These are phyloP conservation scores for Cydia amplana DNA, from an alignment of 1,140 invertebrate species.

Conservation along the genomic window DNA sequence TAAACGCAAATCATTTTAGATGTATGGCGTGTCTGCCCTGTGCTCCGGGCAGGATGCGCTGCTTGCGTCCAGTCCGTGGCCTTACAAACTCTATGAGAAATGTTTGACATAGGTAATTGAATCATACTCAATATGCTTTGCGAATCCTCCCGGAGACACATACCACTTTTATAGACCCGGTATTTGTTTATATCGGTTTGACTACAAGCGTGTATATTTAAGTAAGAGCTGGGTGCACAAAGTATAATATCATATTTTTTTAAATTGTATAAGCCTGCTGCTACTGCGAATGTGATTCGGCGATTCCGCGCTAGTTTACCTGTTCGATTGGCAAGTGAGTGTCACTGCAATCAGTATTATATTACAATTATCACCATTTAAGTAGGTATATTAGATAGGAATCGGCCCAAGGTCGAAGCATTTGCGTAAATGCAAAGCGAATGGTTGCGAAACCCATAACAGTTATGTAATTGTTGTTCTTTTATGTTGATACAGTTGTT, in stretches of 20 bases:
- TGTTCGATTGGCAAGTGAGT: slow-evolving; percentile 17
- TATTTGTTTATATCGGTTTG: too few relatives aligned
- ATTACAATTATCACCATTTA: neutral
- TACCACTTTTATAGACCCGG: too few relatives aligned
- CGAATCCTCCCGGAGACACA: neutral
- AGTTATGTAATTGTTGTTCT: slow-evolving; percentile 8
- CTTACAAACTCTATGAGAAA: neutral
- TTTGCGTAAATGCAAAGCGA: slow-evolving; percentile 17
- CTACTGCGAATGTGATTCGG: neutral
- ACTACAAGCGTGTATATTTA: too few relatives aligned
- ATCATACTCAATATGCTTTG: neutral
- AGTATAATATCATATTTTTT: neutral
- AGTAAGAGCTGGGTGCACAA: neutral
- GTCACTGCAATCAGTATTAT: neutral
- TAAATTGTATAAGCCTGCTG: neutral
- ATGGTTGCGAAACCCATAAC: slow-evolving; percentile 8
- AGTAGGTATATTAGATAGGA: neutral
- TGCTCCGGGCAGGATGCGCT: too few relatives aligned
- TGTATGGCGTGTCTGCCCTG: too few relatives aligned
- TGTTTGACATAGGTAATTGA: neutral
- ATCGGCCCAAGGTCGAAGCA: slow-evolving; percentile 3
- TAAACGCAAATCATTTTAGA: too few relatives aligned
- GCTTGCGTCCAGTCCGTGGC: too few relatives aligned
- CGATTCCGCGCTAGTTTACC: slow-evolving; percentile 2
- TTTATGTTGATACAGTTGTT: slow-evolving; percentile 32